Base-by-base conservation (phyloP, 2,888 invertebrate species). In the Geotrupes spiniger region DNA sequence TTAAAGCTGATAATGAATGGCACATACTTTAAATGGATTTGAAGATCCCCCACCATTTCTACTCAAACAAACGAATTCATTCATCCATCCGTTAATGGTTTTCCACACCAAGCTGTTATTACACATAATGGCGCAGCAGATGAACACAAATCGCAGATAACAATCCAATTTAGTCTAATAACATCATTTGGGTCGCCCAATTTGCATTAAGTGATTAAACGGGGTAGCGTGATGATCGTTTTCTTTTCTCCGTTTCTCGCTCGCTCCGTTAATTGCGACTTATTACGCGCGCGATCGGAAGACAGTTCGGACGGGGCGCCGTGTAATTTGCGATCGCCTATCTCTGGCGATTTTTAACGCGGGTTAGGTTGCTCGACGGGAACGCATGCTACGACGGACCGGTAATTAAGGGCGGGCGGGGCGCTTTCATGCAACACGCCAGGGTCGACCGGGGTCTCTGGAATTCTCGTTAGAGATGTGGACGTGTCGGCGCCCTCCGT, bases 151-250 rank as follows among this genome's bases (percentile, higher is more conserved):
- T n/a, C 36, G 42, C 36, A 47, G 47, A 47, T 47, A 47, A 47
- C 42, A 42, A 47, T 42, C 47, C 36, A 47, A 47, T 47, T 47
- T 47, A 42, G 42, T 42, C 48, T 48, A 48, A 42, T 48, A 48
- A 48, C 42, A 42, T 42, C 42, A 42, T 48, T 42, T 27, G 36
- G 42, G 36, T 36, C 42, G 36, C 27, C 27, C 27, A 48, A 48
- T 48, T 48, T 48, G 42, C 48, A 48, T 48, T 26, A 17, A 17
- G 36, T 38, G 48, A 48, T 48, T 48, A 48, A 37, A 37, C 42
- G 26, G 28, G 11, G 9, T 10, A 12, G 15, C 15, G 11, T n/a
- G n/a, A n/a, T n/a, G n/a, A n/a, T n/a, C 21, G 21, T 21, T 21
- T 6, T 3, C 21, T 21, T 21, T 21, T 21, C 6, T 21, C 21